Base-by-base conservation (phyloP, 2,888 invertebrate species). In the Allygus modestus region DNA sequence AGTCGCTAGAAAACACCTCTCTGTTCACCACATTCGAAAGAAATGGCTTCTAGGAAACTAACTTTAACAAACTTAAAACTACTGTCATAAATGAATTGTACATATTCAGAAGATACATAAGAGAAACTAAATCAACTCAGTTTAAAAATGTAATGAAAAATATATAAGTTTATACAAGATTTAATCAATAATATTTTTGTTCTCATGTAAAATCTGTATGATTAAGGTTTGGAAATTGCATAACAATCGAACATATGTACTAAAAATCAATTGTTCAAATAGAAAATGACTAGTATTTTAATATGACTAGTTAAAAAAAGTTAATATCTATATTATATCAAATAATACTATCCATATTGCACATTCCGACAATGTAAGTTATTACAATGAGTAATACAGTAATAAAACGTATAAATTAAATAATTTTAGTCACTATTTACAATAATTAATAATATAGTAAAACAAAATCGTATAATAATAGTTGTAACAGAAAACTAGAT, bases 351-450 rank as follows among this genome's bases (percentile, higher is more conserved):
- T 54, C 23, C 20, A 54, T 54, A 54, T 54, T 54, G 54, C 54
- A 54, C 54, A 54, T 54, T 54, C 54, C 54, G 54, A 54, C 54
- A 54, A 54, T 20, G 20, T 54, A n/a, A 54, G 23, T 51, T 17
- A 51, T 51, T 51, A 51, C 12, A 17, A 17, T 51, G 51, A 51
- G n/a, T 51, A 51, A 51, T 51, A 17, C n/a, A n/a, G n/a, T 46
- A 46, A 46, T 46, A 17, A 46, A 46, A 46, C 46, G n/a, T n/a
- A n/a, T n/a, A n/a, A n/a, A n/a, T n/a, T 46, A 46, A 12, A 46
- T 9, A 17, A 17, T 46, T 46, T 23, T 54, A 23, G 11, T 54
- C 23, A 15, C 23, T 54, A 54, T 54, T 23, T 54, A 54, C 54
- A 54, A 9, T 46, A 17, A 46, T 17, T 46, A 46, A 12, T 46